Evolutionary conservation across 1,140 invertebrate genomes (phyloP).

Genomic region (Musca domestica): DNA sequence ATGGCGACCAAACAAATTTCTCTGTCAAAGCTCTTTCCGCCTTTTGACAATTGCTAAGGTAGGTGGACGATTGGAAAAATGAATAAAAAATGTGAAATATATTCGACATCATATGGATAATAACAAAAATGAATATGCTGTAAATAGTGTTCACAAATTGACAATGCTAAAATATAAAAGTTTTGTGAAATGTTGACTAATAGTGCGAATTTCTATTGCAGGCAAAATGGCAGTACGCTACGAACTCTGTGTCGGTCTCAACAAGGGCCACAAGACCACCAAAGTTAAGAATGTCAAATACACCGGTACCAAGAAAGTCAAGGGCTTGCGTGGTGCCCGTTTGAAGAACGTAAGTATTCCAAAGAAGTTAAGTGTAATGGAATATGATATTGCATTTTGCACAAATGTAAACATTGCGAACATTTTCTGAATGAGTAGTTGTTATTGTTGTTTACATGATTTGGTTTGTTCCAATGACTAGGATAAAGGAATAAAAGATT

Average conservation of each 20-base stretch:
- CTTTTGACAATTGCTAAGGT: slow-evolving; percentile 48
- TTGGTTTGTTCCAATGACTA: too few species aligned
- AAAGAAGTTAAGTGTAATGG: neutral
- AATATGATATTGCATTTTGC: neutral
- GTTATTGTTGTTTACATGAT: too few species aligned
- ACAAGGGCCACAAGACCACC: slow-evolving; percentile 94
- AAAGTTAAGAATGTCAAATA: slow-evolving; percentile 77
- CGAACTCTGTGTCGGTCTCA: slow-evolving; percentile 89
- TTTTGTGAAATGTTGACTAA: neutral
- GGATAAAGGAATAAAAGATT: too few species aligned
- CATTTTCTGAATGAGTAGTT: neutral
- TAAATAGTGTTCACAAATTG: neutral
- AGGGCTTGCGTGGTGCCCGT: slow-evolving; percentile 76
- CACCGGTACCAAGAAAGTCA: slow-evolving; percentile 66
- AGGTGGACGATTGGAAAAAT: slow-evolving; percentile 30
- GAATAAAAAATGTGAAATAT: slow-evolving; percentile 34
- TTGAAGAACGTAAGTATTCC: slow-evolving; percentile 81
- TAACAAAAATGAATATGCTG: neutral
- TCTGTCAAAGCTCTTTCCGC: slow-evolving; percentile 41
- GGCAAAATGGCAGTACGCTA: slow-evolving; percentile 58
- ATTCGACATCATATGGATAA: slow-evolving; percentile 28
- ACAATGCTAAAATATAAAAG: neutral
- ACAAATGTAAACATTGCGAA: too few species aligned
- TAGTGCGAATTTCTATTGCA: slow-evolving; percentile 24
- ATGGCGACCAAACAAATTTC: slow-evolving; percentile 31